phyloP scores from a whole-genome alignment of 1,140 invertebrate species.

The Penaeus japonicus region DNA sequence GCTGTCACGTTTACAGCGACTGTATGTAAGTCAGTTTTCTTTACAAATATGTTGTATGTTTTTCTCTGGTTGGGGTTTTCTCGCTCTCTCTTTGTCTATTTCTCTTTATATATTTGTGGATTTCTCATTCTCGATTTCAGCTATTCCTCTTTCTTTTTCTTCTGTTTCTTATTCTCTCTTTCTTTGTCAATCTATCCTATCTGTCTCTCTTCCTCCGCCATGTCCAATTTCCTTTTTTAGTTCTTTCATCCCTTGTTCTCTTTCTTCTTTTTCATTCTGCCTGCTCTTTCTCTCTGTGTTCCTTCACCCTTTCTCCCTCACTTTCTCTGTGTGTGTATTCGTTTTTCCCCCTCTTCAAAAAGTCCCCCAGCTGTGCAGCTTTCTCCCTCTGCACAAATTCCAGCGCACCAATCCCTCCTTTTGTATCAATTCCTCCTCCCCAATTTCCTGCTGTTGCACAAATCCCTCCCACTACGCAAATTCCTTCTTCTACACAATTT shows the following conservation, averaged over 20 bases:
- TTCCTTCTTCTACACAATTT: too few species aligned
- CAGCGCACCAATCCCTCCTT: too few species aligned
- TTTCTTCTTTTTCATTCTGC: neutral
- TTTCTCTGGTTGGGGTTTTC: neutral
- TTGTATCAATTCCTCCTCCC: too few species aligned
- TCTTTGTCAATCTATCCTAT: neutral
- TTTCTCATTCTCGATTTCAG: too few species aligned
- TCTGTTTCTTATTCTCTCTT: neutral
- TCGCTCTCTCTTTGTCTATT: neutral
- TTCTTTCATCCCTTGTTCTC: neutral
- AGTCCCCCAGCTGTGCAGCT: too few species aligned
- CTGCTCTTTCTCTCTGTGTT: neutral
- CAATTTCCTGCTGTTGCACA: too few species aligned
- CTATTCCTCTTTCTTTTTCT: neutral
- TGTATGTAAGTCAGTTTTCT: too few species aligned
- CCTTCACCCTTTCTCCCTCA: neutral
- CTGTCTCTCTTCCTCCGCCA: too few species aligned
- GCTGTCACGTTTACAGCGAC: too few species aligned
- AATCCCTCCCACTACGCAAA: too few species aligned
- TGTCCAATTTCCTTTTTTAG: neutral
- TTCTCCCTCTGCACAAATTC: neutral
- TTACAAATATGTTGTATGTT: too few species aligned
- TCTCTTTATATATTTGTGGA: too few species aligned
- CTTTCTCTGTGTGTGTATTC: neutral
- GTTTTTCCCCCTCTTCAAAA: neutral